Conservation (phyloP, 2,113 vertebrate genomes). For the Nothobranchius kuhntae region DNA sequence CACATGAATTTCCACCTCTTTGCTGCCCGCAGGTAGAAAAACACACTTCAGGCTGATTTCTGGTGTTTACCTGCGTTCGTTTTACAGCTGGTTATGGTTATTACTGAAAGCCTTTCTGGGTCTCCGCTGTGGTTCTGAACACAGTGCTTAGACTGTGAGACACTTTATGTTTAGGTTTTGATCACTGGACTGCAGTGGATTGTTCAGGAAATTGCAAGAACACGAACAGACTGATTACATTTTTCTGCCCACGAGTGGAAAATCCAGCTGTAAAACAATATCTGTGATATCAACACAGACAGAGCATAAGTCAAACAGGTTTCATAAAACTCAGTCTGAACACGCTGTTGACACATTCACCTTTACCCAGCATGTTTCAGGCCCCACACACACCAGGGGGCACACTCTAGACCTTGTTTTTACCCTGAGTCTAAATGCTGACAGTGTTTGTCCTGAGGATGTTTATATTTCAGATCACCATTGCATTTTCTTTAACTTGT, state of each 20-base stretch:
- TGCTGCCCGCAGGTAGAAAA: slow-evolving; percentile 27
- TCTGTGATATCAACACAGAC: slow-evolving; percentile 45
- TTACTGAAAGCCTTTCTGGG: slow-evolving; percentile 14
- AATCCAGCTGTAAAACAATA: slow-evolving; percentile 24
- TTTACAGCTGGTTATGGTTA: slow-evolving; percentile 35
- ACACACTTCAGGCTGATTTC: slow-evolving; percentile 21
- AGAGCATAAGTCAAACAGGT: slow-evolving; percentile 38
- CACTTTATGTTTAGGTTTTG: slow-evolving; percentile 42
- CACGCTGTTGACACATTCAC: too few relatives aligned
- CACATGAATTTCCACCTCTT: slow-evolving; percentile 17
- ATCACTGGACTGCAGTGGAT: slow-evolving; percentile 42
- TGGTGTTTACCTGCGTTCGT: slow-evolving; percentile 18
- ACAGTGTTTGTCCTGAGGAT: too few relatives aligned
- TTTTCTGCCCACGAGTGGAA: slow-evolving; percentile 42
- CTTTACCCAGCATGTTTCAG: too few relatives aligned
- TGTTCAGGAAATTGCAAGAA: slow-evolving; percentile 26
- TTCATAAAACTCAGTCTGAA: slow-evolving; percentile 20
- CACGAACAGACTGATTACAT: slow-evolving; percentile 40
- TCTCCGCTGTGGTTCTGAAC: slow-evolving; percentile 10
- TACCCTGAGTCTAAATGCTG: too few relatives aligned
- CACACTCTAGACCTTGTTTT: too few relatives aligned
- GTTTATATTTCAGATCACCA: too few relatives aligned
- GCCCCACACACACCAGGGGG: too few relatives aligned
- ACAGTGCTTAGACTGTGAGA: slow-evolving; percentile 38
- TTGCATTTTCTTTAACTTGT: too few relatives aligned